Evolutionary conservation across 2,888 invertebrate species (phyloP), one percentile per base, ranked within the genome.

Genomic region (Conomelus anceps): DNA sequence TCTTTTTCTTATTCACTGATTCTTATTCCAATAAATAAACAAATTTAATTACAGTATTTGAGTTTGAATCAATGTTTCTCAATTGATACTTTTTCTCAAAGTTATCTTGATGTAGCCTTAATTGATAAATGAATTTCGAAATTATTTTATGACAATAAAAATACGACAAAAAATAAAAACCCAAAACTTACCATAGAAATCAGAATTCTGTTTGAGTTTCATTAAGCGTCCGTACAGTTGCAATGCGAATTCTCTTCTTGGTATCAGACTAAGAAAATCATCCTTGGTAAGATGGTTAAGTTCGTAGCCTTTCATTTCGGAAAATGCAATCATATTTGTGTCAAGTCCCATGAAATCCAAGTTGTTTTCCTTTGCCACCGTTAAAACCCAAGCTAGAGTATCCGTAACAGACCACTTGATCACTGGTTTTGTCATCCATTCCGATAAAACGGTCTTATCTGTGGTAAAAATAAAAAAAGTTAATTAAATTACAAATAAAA

Each of bases 271-370:
- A 87, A 84, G 85, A 23, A 94, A 91, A 26, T 94, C 94, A 86
- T 94, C 94, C 22, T 93, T 92, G 88, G 93, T 93, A 93, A 94
- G 92, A 34, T 91, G 92, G 89, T 93, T 92, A 84, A 95, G 92
- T 88, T 93, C 93, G 63, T 92, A 90, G 0, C 94, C 94, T 41
- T 93, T 92, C 20, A 94, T 91, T 24, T 91, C 88, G 91, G 93
- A 93, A 92, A 94, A 94, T 91, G 94, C 94, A 91, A 93, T 93
- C 91, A 93, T 93, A 3, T 94, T 93, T 23, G 94, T 92, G 88
- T 94, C 94, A 3, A 22, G 22, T 29, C 22, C 41, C 29, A 87
- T 87, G 4, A 4, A 20, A 13, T 63, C 63, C 3, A 7, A n/a
- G 63, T 63, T 63, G n/a, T 63, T 63, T 7, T 63, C 63, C n/a